Conservation (phyloP, 2,888 invertebrate genomes). For the Drosophila basisetae region DNA sequence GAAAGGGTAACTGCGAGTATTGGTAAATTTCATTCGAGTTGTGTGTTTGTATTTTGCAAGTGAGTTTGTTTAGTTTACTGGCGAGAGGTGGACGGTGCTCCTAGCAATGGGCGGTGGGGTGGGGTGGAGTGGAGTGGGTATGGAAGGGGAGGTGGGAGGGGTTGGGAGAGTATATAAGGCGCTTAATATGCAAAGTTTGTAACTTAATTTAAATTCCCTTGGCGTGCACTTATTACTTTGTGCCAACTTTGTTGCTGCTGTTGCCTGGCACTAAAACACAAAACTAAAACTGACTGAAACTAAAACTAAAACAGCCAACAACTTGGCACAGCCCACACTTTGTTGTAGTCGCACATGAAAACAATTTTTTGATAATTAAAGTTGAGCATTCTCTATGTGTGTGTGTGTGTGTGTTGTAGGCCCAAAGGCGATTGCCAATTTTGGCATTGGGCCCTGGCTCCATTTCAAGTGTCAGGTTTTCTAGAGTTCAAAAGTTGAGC, state of each 20-base stretch:
- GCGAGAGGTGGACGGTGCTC: neutral
- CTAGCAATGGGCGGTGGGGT: neutral
- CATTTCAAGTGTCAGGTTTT: constrained; percentile 65
- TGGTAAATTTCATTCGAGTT: constrained; percentile 49
- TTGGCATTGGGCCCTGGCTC: constrained; percentile 64
- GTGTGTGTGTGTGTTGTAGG: constrained; percentile 9
- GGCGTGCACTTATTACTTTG: constrained; percentile 69
- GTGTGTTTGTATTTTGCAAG: constrained; percentile 48
- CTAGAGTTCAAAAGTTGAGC: constrained; percentile 50
- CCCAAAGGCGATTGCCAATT: constrained; percentile 57
- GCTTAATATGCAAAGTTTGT: constrained; percentile 71
- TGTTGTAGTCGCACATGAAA: constrained; percentile 61
- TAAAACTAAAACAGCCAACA: constrained; percentile 45
- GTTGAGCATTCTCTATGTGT: constrained; percentile 49
- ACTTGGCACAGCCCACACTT: constrained; percentile 62
- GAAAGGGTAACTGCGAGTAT: constrained; percentile 53
- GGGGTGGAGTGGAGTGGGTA: neutral
- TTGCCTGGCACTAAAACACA: constrained; percentile 56
- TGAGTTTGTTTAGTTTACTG: constrained; percentile 42
- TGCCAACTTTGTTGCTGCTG: constrained; percentile 56
- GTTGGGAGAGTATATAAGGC: constrained; percentile 41
- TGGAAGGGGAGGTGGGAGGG: neutral
- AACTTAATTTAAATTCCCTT: constrained; percentile 77
- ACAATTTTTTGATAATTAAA: constrained; percentile 68
- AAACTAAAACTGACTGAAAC: constrained; percentile 48